A percentile compares a stretch with the other conserved stretches of the same genome.
These are phyloP conservation scores for Protodeltote pygarga DNA, from an alignment of 2,888 invertebrate genomes.

Conservation along the genomic window DNA sequence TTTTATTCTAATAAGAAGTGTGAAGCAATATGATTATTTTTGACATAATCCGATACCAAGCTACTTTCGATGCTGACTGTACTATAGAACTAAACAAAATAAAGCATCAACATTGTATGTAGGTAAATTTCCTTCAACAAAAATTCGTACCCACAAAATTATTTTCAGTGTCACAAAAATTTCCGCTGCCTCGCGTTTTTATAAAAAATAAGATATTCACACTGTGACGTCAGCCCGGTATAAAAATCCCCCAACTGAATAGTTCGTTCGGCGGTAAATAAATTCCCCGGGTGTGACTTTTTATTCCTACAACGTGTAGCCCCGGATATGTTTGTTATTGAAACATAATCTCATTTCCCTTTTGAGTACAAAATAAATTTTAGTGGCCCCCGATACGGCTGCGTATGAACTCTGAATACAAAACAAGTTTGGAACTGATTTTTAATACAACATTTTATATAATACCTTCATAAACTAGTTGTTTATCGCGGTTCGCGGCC, in stretches of 20 bases:
- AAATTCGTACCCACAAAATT: slow-evolving; percentile 28
- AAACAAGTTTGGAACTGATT: slow-evolving; percentile 48
- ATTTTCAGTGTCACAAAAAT: slow-evolving; percentile 25
- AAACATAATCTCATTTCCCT: slow-evolving; percentile 74
- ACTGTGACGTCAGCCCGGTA: slow-evolving; percentile 22
- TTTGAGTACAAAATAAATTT: slow-evolving; percentile 72
- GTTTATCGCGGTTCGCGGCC: slow-evolving; percentile 36
- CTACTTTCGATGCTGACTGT: no score
- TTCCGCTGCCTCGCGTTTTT: slow-evolving; percentile 26
- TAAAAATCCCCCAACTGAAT: slow-evolving; percentile 37
- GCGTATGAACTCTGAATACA: slow-evolving; percentile 51
- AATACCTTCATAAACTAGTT: slow-evolving; percentile 45
- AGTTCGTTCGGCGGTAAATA: slow-evolving; percentile 54
- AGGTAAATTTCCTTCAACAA: no score
- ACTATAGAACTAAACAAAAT: no score
- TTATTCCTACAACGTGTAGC: slow-evolving; percentile 62
- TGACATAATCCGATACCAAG: no score
- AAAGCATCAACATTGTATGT: slow-evolving; percentile 1
- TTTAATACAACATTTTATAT: slow-evolving; percentile 49
- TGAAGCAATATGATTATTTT: no score
- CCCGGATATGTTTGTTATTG: slow-evolving; percentile 71
- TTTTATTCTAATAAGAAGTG: no score
- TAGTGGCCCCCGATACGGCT: slow-evolving; percentile 58
- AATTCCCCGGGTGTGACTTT: slow-evolving; percentile 58
- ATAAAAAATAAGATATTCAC: slow-evolving; percentile 37